Base-by-base conservation (phyloP, 2,888 invertebrate genomes). In the Andrena dorsata region DNA sequence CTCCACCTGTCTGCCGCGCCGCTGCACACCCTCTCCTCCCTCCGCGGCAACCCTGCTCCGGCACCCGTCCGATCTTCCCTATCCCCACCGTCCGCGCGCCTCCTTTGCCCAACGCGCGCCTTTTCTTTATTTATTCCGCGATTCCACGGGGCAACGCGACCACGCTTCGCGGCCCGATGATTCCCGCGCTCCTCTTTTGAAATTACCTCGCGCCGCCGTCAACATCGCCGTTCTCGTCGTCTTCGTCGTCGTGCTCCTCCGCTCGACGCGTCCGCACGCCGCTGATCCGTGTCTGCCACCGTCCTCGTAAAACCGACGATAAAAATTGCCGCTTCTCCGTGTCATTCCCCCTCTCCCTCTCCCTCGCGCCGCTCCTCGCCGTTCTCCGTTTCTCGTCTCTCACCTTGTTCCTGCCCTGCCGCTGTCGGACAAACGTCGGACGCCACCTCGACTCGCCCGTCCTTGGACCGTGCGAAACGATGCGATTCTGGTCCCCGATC, bases 51-150 rank as follows among this genome's bases (percentile, higher is more conserved):
- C 81, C 86, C 84, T 70, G 47, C 71, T 65, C 23, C 58, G 78
- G 32, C 64, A 84, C 60, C 73, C 86, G 83, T 73, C 86, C 90
- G 78, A 85, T 83, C 87, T 82, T 83, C 83, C 84, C 84, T 79
- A 86, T 87, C 87, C 89, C 89, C 90, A 89, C 90, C 90, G 88
- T 76, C 71, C 82, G 76, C 82, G 73, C 76, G 70, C 53, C 74
- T 64, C 91, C 86, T 88, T 88, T 81, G 88, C 87, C 91, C 80
- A 80, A 75, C 82, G 85, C 91, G 90, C 92, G 90, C 91, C 91
- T 88, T 89, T 87, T 88, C 91, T 91, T 91, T 91, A 90, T 92
- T 92, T 92, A 92, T 91, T 88, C 89, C 85, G 82, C 87, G 89
- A 90, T 88, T 88, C 86, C 83, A 80, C 89, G 87, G 86, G 72